Evolutionary conservation across 1,140 invertebrate species (phyloP), one percentile per base, ranked within the genome.

Genomic region (Drosophila elegans): DNA sequence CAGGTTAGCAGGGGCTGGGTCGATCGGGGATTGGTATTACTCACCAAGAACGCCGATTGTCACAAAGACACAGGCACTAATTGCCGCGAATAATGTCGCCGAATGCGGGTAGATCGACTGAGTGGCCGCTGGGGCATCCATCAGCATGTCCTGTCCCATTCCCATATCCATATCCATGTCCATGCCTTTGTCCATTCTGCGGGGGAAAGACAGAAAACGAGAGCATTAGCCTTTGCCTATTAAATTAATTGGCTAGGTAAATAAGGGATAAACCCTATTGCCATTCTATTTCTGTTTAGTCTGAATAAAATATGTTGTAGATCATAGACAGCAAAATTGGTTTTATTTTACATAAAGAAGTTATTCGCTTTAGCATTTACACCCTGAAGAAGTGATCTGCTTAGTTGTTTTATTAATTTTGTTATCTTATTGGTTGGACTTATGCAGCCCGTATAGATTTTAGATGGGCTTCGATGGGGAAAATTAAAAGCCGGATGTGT

Each of bases 51-150:
- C 94, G 67, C 97, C 97, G 44, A 97, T 93, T 51, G 96, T 91
- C 84, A 95, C 95, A 93, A 97, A 97, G 45, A 97, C 91, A 74
- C 96, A 95, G 49, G 96, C 96, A 91, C 96, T 96, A 52, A 94
- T 93, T 13, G 96, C 96, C 9, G 96, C 96, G 75, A 95, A 93
- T 68, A 97, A 94, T 10, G 96, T 97, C 21, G 96, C 95, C 55
- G 94, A 94, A 76, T 95, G 93, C n/a, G 96, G 95, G 92, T 95
- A 96, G 41, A 92, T 92, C 41, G 88, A 81, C 57, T 86, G 83
- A 38, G 53, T 69, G 34, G 29, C 29, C n/a, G 21, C 44, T 7
- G 79, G 83, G 25, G 57, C 59, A 52, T 83, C 80, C 61, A 52
- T 66, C n/a, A 21, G 25, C 64, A 66, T 52, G 38, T 66, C 61